Evolutionary conservation across 2,113 vertebrate species (phyloP).

Genomic region (Carassius gibelio): DNA sequence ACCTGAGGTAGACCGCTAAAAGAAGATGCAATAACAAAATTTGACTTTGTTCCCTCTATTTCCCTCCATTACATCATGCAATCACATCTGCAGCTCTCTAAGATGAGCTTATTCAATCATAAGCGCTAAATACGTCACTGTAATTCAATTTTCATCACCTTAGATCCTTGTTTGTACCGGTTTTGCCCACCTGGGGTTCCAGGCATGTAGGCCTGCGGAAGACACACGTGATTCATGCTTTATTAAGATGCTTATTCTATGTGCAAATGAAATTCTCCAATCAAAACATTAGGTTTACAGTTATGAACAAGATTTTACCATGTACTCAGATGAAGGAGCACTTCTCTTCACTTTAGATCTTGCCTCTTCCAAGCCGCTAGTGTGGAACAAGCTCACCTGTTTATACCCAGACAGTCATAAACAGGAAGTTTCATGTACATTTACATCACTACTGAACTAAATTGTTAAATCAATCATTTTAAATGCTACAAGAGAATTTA

Average conservation of each 20-base stretch:
- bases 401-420: constrained; percentile 20
- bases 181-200: constrained; percentile 65
- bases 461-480: background rate
- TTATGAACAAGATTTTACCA: constrained; percentile 61
- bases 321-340: constrained; percentile 52
- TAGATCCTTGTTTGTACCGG: constrained; percentile 52
- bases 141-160: constrained; percentile 59
- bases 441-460: background rate
- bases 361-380: constrained; percentile 54
- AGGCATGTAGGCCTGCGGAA: constrained; percentile 69
- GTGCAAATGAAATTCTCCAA: background rate
- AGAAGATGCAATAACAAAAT: constrained; percentile 33
- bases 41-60: background rate
- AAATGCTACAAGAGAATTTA: background rate
- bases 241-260: background rate
- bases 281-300: background rate
- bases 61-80: background rate
- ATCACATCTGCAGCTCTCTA: background rate
- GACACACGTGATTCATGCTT: constrained; percentile 24
- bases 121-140: background rate
- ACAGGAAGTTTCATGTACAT: background rate
- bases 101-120: background rate
- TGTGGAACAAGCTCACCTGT: constrained; percentile 30
- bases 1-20: constrained; percentile 63
- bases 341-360: constrained; percentile 67